Evolutionary conservation across 2,113 vertebrate species (phyloP), one percentile per base, ranked within the genome.

Genomic region (Merops nubicus): DNA sequence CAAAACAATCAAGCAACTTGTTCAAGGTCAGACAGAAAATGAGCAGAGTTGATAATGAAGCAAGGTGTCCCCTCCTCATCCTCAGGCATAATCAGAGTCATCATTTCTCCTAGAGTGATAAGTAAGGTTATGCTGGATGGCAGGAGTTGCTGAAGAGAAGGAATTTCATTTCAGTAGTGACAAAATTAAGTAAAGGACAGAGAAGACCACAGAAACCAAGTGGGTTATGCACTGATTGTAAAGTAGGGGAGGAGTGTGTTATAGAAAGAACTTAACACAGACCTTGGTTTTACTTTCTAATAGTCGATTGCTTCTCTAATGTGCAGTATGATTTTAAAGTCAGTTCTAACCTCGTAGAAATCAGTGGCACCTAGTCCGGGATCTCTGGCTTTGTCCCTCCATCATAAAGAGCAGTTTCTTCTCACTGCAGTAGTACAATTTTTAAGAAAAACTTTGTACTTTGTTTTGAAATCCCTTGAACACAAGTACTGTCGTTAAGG

Each of bases 61-160:
- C 63, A 63, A 62, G 42, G 19, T 91, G 16, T 77, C 62, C 42
- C 82, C 2, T 76, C 45, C 42, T 82, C 76, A 74, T 94, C 62
- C 47, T 83, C 53, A 83, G 54, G n/a, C 70, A 54, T 89, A 88
- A 89, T 34, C 33, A 2, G 89, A 93, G 62, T 59, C 50, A 50
- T 85, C 16, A 7, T 45, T 91, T 79, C 91, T 88, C 34, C 53
- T 47, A 4, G 79, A 91, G 51, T 84, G 79, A 88, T 93, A 75
- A 84, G 67, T 54, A 43, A 45, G 47, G 50, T 91, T 79, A 91
- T 92, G 54, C 15, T 85, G 86, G 82, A 75, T 95, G 96, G 75
- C 95, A 88, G 85, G 64, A 80, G 45, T 31, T 95, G 82, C 75
- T 80, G 82, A 86, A 70, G 57, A 95, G 79, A 88, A 72, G 79